Base-by-base conservation (phyloP, 2,888 invertebrate species). In the Cyaniris semiargus region DNA sequence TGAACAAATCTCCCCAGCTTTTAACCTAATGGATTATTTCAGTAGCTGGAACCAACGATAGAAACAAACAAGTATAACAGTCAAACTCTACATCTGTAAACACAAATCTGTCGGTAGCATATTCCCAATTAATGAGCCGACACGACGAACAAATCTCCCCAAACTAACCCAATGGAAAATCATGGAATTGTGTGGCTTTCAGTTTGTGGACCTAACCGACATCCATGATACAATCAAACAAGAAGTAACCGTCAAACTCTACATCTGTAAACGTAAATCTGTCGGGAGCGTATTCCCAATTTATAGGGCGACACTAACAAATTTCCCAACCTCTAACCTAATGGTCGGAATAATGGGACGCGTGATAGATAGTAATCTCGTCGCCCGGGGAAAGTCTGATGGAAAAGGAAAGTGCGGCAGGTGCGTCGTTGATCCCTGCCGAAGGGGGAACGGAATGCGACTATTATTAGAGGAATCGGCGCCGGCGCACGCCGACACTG, bases 401-500 rank as follows among this genome's bases (percentile, higher is more conserved):
- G 90, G 88, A 92, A 93, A 93, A 88, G 89, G 91, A 92, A 91
- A 91, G 90, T 90, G 83, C 86, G 83, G 86, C 93, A 93, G 93
- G 91, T 92, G 85, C 85, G 83, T 80, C 84, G 85, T 83, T 85
- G 83, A 84, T 85, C 85, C 88, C 89, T 86, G 83, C 81, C 84
- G 83, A 80, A 84, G 83, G 84, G 83, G 83, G 83, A 83, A 85
- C 85, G 91, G 92, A 90, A 92, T 92, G 93, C 86, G 86, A 85
- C 91, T 93, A 93, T 91, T 92, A 92, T 91, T 92, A 92, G 90
- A 88, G 85, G 82, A 86, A 85, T 81, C 91, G 90, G 90, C 91
- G 90, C 89, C 89, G 87, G 88, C 89, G 88, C 89, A 86, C 85
- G 87, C 87, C 85, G 81, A 84, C 82, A 80, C 83, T 78, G 84